Base-by-base conservation (phyloP, 2,113 vertebrate species). In the Anolis carolinensis region DNA sequence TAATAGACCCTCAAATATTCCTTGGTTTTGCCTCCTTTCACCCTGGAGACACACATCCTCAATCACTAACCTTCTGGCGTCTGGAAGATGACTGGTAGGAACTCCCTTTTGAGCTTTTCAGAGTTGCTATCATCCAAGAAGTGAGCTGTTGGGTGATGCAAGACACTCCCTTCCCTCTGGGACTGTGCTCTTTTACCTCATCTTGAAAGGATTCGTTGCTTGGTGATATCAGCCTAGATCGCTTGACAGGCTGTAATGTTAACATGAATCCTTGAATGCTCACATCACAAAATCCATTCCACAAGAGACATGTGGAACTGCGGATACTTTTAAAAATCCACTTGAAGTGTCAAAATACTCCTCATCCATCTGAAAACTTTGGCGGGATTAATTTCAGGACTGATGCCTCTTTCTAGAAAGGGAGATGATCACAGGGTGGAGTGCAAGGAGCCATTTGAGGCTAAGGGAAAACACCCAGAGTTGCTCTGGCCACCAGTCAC, bases 141-240 rank as follows among this genome's bases (percentile, higher is more conserved):
- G 55, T 73, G 86, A 95, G 92, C 87, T 81, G 85, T 20, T 20
- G 90, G 89, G 89, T 85, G 92, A 92, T 84, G 90, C 78, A 87
- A 89, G 93, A 86, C 87, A 89, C 93, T 95, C 95, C 95, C 91
- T 82, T 90, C 94, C 94, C 95, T 91, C 73, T 0, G 67, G 93
- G 93, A 82, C 88, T 36, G 14, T 87, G 86, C 6, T 65, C 88
- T 94, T n/a, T 95, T 94, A 91, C 95, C 94, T 97, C 96, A 96
- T 92, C 93, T 50, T n/a, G 62, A 92, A 96, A 96, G 90, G 96
- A 96, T 96, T 93, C 93, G 89, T 85, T 96, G 91, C 85, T 93
- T 92, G 86, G 81, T 89, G 92, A 80, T 89, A 93, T 90, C 95
- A 90, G 91, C 86, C 93, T 89, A 84, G 88, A 95, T 92, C 93